phyloP scores from a whole-genome alignment of 2,888 invertebrate genomes.

The Hermaeophaga mercurialis region DNA sequence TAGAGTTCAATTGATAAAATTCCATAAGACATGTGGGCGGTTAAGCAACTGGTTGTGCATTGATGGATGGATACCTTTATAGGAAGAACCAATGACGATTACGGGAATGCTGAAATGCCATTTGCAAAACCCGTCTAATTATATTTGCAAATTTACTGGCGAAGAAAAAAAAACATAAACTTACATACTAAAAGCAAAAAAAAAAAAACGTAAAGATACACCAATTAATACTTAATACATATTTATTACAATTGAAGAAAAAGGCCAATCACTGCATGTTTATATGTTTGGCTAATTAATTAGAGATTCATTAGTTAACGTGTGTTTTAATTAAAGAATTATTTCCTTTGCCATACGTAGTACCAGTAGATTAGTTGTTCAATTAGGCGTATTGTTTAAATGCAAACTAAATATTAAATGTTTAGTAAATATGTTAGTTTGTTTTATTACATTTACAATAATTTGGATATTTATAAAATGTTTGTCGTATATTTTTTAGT shows the following conservation, averaged over 20 bases:
- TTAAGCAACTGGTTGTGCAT: constrained; percentile 29
- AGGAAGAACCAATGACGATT: constrained; percentile 33
- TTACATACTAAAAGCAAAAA: constrained; percentile 12
- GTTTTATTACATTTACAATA: too few species aligned
- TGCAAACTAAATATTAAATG: too few species aligned
- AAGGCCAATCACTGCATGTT: constrained; percentile 12
- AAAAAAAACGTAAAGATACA: constrained; percentile 24
- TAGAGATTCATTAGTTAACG: constrained; percentile 12
- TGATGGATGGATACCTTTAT: constrained; percentile 32
- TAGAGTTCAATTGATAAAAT: background rate
- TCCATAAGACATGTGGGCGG: constrained; percentile 31
- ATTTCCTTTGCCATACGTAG: too few species aligned
- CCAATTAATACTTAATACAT: constrained; percentile 31
- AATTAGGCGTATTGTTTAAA: too few species aligned
- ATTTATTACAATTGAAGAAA: constrained; percentile 14
- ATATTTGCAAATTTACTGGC: constrained; percentile 35
- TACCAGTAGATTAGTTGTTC: too few species aligned
- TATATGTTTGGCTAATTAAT: constrained; percentile 13
- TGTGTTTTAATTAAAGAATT: constrained; percentile 7
- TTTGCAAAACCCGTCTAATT: constrained; percentile 35
- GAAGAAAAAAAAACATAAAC: constrained; percentile 18
- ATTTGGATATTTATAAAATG: too few species aligned
- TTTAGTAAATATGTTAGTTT: too few species aligned
- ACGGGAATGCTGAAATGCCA: constrained; percentile 35
- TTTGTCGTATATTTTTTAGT: too few species aligned